Evolutionary conservation across 64 coral and sea anemone genomes (phyloP).

Genomic region (Montipora capricornis): DNA sequence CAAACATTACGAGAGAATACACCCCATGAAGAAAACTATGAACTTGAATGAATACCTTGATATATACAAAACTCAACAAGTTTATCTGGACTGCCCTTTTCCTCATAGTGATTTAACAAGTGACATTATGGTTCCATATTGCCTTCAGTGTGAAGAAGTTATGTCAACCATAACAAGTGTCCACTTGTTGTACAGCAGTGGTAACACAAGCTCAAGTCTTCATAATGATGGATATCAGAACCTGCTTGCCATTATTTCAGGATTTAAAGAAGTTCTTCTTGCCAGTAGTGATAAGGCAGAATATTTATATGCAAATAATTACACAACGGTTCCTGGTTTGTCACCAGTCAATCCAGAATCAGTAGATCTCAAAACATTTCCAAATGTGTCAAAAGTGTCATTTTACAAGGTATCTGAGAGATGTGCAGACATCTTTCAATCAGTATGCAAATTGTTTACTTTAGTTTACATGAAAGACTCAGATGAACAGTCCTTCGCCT

Average conservation of each 20-base stretch:
- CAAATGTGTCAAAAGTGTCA: conserved; percentile 43
- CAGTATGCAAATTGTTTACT: too few relatives aligned
- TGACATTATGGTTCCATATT: conserved; percentile 65
- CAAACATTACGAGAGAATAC: conserved; percentile 55
- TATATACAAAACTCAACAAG: conserved; percentile 63
- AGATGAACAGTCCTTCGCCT: too few relatives aligned
- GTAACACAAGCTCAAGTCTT: conserved; percentile 63
- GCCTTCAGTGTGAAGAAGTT: conserved; percentile 61
- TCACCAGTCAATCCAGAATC: conserved; percentile 66
- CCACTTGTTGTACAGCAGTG: conserved; percentile 69
- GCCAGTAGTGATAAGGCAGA: conserved; percentile 4
- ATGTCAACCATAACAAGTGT: conserved; percentile 32
- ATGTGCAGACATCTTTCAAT: not conserved
- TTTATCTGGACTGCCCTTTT: conserved; percentile 73
- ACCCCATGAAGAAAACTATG: conserved; percentile 66
- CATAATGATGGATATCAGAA: conserved; percentile 73
- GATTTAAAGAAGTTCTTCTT: conserved; percentile 65
- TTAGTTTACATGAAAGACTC: too few relatives aligned
- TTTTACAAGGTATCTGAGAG: conserved; percentile 61
- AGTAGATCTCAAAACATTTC: conserved; percentile 63
- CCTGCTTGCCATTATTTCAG: conserved; percentile 63
- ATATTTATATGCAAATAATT: conserved; percentile 45
- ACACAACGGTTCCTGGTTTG: conserved; percentile 19
- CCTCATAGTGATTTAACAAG: conserved; percentile 53
- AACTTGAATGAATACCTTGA: conserved; percentile 57